Base-by-base conservation (phyloP, 2,113 vertebrate genomes). In the Scartelaos histophorus region DNA sequence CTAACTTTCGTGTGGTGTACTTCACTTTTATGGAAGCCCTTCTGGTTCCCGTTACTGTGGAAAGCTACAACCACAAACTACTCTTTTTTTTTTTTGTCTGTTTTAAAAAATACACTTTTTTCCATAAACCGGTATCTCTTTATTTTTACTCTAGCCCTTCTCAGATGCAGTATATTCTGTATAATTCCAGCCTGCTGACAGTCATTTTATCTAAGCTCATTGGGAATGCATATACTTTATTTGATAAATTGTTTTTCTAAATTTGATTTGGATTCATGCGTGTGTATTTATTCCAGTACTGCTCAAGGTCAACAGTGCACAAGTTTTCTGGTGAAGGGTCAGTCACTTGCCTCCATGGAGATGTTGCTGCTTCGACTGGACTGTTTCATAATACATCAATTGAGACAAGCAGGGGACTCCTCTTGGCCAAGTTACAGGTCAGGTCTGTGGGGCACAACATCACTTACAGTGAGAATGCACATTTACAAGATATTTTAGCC, bases 11-110 rank as follows among this genome's bases (percentile, higher is more conserved):
- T 29, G 13, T 60, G 57, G 57, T 60, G 25, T 29, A 60, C 24
- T 60, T 60, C 57, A 60, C 57, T 25, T 58, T 58, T 58, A 58
- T 58, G 22, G 56, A 25, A 22, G 56, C 15, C 60, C 60, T 61
- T 62, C 60, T 62, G 15, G 15, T 35, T 35, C 29, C 11, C 29
- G 29, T 57, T 61, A 34, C 4, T 25, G 13, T 35, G 60, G 60
- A 62, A 17, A n/a, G 19, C 34, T 38, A 34, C 34, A 4, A 13
- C 34, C 61, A 43, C 16, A 21, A 12, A 17, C 17, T n/a, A n/a
- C n/a, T n/a, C n/a, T 64, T 64, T 64, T 38, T 29, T 64, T 38
- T 29, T 38, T n/a, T 12, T 11, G 17, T 1, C 61, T 34, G 5
- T 25, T 34, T 16, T 19, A 61, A 17, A 17, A 9, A 61, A 2